Evolutionary conservation across 2,113 vertebrate genomes (phyloP).

Genomic region (Donacobius atricapilla): DNA sequence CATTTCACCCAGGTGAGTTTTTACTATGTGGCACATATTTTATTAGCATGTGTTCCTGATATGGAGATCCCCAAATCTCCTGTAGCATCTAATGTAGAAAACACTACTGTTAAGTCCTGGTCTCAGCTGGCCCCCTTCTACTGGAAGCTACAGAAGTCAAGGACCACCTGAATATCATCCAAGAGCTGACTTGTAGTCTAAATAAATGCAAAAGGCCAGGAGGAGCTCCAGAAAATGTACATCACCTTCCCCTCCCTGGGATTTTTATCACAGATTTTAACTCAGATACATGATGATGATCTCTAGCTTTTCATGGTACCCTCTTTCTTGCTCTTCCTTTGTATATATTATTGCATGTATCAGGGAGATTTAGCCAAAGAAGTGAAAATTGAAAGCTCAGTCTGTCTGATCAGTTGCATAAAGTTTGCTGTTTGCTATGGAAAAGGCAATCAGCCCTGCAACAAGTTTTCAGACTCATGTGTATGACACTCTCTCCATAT

Average conservation of each 20-base stretch:
- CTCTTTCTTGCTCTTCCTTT: conserved; percentile 14
- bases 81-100: background rate
- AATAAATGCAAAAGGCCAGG: conserved; percentile 20
- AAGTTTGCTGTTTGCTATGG: conserved; percentile 15
- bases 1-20: conserved; percentile 68
- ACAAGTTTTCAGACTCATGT: background rate
- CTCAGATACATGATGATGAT: background rate
- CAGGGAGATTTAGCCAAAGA: background rate
- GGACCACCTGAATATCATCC: background rate
- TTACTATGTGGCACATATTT: conserved; percentile 58
- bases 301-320: background rate
- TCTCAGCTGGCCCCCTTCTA: background rate
- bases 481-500: background rate
- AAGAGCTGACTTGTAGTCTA: background rate
- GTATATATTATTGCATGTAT: background rate
- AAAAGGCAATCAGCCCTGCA: background rate
- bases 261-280: conserved; percentile 35
- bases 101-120: background rate
- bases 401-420: conserved; percentile 17
- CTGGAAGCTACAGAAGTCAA: background rate
- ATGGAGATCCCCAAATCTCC: conserved; percentile 24
- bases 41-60: conserved; percentile 50
- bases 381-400: background rate
- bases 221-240: background rate
- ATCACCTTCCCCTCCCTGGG: background rate